Evolutionary conservation across 2,797 vertebrate species (phyloP).

Genomic region (Chiroxiphia lanceolata): DNA sequence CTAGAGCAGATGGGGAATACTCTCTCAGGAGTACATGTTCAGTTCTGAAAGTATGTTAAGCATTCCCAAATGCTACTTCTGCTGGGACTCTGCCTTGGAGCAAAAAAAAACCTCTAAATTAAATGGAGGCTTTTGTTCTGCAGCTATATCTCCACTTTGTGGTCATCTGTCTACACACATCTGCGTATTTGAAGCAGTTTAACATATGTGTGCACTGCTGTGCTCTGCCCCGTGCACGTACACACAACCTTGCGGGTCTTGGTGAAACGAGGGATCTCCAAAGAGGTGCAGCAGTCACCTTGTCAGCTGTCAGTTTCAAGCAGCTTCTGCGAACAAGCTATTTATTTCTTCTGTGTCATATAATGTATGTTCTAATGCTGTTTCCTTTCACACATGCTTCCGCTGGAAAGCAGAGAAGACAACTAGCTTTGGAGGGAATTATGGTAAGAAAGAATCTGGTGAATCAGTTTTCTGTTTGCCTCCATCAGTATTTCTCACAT

Average conservation of each 20-base stretch:
- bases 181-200: background rate
- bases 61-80: background rate
- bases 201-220: background rate
- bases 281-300: background rate
- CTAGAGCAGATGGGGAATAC: constrained; percentile 46
- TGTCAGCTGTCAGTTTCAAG: background rate
- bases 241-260: background rate
- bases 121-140: background rate
- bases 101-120: background rate
- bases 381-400: background rate
- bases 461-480: background rate
- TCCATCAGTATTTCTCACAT: background rate
- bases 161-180: background rate
- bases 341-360: background rate
- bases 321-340: background rate
- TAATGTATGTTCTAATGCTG: background rate
- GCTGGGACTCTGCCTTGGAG: background rate
- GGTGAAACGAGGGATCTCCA: background rate
- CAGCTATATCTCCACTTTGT: background rate
- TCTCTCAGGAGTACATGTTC: constrained; percentile 27
- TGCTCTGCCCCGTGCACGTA: background rate
- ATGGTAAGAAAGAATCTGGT: background rate
- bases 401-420: background rate
- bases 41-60: constrained; percentile 19
- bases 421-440: background rate